These are phyloP conservation scores for Epinephelus awoara DNA, from an alignment of 2,797 vertebrate species.

Conservation along the genomic window DNA sequence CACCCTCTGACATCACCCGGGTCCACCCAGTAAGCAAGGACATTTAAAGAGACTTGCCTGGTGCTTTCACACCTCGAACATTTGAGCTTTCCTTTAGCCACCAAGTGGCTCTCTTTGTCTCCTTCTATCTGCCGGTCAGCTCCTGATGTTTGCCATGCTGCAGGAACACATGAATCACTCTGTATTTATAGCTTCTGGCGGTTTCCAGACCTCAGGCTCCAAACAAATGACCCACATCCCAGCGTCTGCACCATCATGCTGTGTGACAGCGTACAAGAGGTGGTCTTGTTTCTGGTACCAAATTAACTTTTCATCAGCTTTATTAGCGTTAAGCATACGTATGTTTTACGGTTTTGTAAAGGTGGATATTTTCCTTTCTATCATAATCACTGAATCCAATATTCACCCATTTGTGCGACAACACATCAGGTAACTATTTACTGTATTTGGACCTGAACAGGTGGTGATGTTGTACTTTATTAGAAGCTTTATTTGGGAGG, in stretches of 20 bases:
- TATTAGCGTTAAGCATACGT: conserved; percentile 14
- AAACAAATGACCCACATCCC: conserved; percentile 51
- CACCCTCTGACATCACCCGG: conserved; percentile 77
- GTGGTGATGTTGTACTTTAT: conserved; percentile 16
- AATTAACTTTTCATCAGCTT: conserved; percentile 5
- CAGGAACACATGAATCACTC: conserved; percentile 50
- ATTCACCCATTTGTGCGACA: conserved; percentile 18
- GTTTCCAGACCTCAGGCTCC: conserved; percentile 52
- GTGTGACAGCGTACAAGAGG: conserved; percentile 1
- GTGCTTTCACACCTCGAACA: conserved; percentile 39
- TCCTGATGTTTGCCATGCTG: conserved; percentile 37
- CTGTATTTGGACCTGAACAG: conserved; percentile 35
- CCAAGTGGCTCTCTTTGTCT: conserved; percentile 58
- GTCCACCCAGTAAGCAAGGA: conserved; percentile 12
- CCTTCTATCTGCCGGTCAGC: conserved; percentile 36
- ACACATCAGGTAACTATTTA: not conserved
- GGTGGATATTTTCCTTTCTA: not conserved
- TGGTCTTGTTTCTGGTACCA: conserved; percentile 14
- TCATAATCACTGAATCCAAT: conserved; percentile 19
- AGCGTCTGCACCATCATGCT: conserved; percentile 30
- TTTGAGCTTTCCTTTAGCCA: conserved; percentile 59
- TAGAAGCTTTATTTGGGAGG: not conserved
- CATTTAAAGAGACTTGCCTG: conserved; percentile 22
- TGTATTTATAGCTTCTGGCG: conserved; percentile 68
- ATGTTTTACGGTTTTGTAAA: conserved; percentile 45